phyloP scores from a whole-genome alignment of 2,888 invertebrate genomes.

The Oxystoma pomonae region DNA sequence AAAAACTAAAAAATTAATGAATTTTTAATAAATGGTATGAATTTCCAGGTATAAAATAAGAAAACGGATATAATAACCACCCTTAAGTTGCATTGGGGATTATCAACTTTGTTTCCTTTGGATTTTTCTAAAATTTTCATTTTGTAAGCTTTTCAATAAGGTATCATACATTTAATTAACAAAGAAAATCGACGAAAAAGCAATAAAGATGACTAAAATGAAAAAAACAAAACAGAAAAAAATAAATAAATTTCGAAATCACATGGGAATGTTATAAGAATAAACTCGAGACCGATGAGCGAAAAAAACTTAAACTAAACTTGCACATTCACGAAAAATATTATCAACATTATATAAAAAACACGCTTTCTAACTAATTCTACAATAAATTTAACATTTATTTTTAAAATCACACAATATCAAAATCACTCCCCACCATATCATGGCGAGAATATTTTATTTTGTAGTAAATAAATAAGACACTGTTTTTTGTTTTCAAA shows the following conservation, averaged over 20 bases:
- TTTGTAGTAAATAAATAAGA: constrained; percentile 41
- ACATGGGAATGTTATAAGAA: constrained; percentile 43
- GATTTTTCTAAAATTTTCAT: too few species aligned
- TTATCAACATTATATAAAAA: constrained; percentile 37
- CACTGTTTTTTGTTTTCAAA: constrained; percentile 28
- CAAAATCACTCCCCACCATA: constrained; percentile 47
- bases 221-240: constrained; percentile 36
- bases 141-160: too few species aligned
- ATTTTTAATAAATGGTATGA: too few species aligned
- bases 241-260: constrained; percentile 42
- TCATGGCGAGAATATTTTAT: constrained; percentile 38
- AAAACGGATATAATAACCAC: too few species aligned
- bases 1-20: too few species aligned
- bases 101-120: too few species aligned
- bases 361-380: constrained; percentile 39
- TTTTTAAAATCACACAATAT: constrained; percentile 49
- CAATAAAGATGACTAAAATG: too few species aligned
- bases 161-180: too few species aligned
- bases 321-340: constrained; percentile 43
- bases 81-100: too few species aligned
- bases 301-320: constrained; percentile 40
- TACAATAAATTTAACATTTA: constrained; percentile 39
- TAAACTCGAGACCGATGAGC: constrained; percentile 44
- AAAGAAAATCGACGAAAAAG: too few species aligned
- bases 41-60: too few species aligned